Evolutionary conservation across 2,113 vertebrate species (phyloP), one percentile per base, ranked within the genome.

Genomic region (Lichenostomus cassidix): DNA sequence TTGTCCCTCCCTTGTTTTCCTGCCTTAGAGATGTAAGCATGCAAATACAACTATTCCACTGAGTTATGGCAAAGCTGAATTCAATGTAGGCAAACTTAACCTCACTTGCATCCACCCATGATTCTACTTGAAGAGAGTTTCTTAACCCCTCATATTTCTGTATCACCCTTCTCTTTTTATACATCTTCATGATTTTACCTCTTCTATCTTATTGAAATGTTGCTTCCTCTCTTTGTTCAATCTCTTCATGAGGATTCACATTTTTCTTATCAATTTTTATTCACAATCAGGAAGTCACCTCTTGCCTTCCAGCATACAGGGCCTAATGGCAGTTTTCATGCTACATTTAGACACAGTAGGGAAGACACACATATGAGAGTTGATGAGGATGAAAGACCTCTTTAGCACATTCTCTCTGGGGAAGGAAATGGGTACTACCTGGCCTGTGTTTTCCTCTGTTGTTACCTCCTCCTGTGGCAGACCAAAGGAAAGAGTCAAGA

Each of bases 221-320:
- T 80, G 11, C 16, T 60, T 60, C 15, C 15, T 53, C 17, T 76
- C 41, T 47, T 87, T 14, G 10, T 65, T 62, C 55, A 56, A 25
- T 28, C 20, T 69, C 44, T n/a, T 71, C n/a, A 24, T 37, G 22
- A 70, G 39, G 29, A 52, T 73, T 64, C 53, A n/a, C 0, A 0
- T 81, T 77, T 92, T 87, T 44, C 19, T 69, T 41, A 49, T 37
- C 63, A 64, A 18, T 14, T 37, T 4, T 47, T 64, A 31, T 4
- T 83, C 44, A 15, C 5, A 27, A 11, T 6, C 20, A 58, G n/a
- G 20, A 70, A 22, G 56, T 75, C 56, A 55, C 12, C 19, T 60
- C 58, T 75, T 5, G 2, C 39, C 24, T 82, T 92, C 42, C 80
- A 79, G 60, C 46, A 65, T 12, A 8, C 33, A 74, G 41, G 7